Percentiles rank a stretch among this genome's conserved stretches.
Evolutionary conservation across 2,113 vertebrate genomes (phyloP).

Genomic region (Chionis minor): DNA sequence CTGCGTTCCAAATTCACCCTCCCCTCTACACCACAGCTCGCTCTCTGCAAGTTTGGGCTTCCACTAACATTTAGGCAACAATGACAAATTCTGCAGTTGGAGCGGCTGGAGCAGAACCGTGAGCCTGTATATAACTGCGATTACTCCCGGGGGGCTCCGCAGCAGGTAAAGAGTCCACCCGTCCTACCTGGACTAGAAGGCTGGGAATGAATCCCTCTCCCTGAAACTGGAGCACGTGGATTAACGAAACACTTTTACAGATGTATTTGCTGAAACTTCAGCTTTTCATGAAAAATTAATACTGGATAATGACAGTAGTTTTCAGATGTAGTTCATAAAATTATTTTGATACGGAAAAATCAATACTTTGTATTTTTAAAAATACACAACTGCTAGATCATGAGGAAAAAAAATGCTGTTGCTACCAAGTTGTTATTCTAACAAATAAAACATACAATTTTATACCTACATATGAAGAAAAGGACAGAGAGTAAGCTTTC

Average conservation of each 20-base stretch:
- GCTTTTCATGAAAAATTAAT: not conserved
- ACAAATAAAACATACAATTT: not conserved
- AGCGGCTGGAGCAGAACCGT: not conserved
- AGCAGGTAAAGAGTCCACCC: not conserved
- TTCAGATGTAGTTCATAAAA: not conserved
- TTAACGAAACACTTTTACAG: not conserved
- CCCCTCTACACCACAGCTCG: not conserved
- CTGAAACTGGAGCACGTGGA: not conserved
- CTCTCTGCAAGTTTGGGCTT: not conserved
- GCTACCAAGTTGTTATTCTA: not conserved
- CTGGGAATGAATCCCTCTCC: not conserved
- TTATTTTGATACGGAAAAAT: not conserved
- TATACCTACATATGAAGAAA: not conserved
- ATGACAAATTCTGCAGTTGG: not conserved
- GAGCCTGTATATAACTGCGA: not conserved
- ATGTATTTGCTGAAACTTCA: not conserved
- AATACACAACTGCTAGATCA: not conserved
- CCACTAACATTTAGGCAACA: not conserved
- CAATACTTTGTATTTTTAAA: not conserved
- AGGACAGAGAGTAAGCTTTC: not conserved
- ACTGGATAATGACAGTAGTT: not conserved
- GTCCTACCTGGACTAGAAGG: not conserved
- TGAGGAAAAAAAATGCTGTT: not conserved
- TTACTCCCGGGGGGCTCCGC: not conserved
- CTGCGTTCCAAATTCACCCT: not conserved